These are phyloP conservation scores for Drosophila emarginata DNA, from an alignment of 2,888 invertebrate species.

Conservation along the genomic window DNA sequence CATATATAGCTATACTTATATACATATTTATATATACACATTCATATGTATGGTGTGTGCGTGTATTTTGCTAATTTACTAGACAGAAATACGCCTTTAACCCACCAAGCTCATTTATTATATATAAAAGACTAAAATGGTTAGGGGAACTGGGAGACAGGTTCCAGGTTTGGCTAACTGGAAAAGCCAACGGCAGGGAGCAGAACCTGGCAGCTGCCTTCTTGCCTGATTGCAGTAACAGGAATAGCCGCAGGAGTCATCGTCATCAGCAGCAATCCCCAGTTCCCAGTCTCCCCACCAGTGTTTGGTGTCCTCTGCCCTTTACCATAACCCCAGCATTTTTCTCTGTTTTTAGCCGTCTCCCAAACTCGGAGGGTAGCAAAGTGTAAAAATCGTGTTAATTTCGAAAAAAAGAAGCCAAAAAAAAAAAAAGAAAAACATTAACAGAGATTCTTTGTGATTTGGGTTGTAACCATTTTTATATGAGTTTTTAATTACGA, in stretches of 20 bases:
- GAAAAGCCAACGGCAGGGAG: constrained; percentile 12
- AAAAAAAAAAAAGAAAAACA: constrained; percentile 15
- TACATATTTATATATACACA: not conserved
- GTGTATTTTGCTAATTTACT: constrained; percentile 81
- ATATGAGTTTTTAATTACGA: constrained; percentile 82
- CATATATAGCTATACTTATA: not conserved
- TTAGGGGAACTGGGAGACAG: constrained; percentile 25
- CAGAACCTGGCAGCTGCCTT: constrained; percentile 46
- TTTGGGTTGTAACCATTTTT: constrained; percentile 63
- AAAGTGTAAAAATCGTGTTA: constrained; percentile 76
- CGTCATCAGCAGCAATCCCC: constrained; percentile 32
- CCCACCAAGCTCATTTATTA: constrained; percentile 81
- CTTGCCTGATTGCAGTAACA: constrained; percentile 41
- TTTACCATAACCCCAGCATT: not conserved
- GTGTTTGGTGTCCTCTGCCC: not conserved
- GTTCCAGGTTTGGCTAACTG: constrained; percentile 23
- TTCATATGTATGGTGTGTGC: constrained; percentile 48
- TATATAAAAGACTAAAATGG: constrained; percentile 66
- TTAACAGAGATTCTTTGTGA: constrained; percentile 66
- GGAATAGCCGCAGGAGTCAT: constrained; percentile 45
- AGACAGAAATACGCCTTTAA: constrained; percentile 81
- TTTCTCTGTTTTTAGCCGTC: constrained; percentile 12
- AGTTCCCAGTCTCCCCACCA: constrained; percentile 28
- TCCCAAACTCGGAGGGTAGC: constrained; percentile 46
- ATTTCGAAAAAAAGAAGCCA: constrained; percentile 41